Base-by-base conservation (phyloP, 2,113 vertebrate genomes). In the Phoxinus phoxinus region DNA sequence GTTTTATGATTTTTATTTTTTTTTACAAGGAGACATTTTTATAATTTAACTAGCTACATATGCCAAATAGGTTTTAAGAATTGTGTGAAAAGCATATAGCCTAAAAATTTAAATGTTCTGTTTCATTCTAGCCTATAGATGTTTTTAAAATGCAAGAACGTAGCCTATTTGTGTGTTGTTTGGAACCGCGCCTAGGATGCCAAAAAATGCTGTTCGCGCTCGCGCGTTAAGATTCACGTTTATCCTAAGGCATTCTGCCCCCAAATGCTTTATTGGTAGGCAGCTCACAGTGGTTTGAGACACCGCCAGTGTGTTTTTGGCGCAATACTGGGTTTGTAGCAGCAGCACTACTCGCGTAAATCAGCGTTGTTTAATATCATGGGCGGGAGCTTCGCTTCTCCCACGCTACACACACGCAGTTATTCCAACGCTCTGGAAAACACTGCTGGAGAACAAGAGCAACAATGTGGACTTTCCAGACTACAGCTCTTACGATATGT, bases 391-490 rank as follows among this genome's bases (percentile, higher is more conserved):
- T 80, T 15, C 23, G 30, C n/a, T 19, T 63, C 77, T 80, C 77
- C 32, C 53, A 59, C 30, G 32, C 4, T 41, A 58, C 35, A 37
- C 76, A 58, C 51, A 77, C 75, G 6, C 37, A 59, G 21, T 59
- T 58, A n/a, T 17, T 37, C 74, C 21, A 41, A 41, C 41, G 48
- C 51, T 35, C 35, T 32, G 84, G 53, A 21, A 71, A 73, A 51
- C 59, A 44, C 4, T 30, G 4, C 71, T 25, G 30, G 48, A 71
- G 19, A 25, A 80, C 30, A 4, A 41, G 7, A 48, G 21, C 63
- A 83, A 79, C 37, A 15, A 95, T 94, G 94, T 86, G 79, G 87
- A 82, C 89, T 1, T 88, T 93, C 82, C 85, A 73, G 65, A 3
- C 89, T 25, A 13, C 89, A 63, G 44, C 90, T n/a, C 17, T 90